phyloP scores from a whole-genome alignment of 2,797 vertebrate species.

The Hirundo rustica region DNA sequence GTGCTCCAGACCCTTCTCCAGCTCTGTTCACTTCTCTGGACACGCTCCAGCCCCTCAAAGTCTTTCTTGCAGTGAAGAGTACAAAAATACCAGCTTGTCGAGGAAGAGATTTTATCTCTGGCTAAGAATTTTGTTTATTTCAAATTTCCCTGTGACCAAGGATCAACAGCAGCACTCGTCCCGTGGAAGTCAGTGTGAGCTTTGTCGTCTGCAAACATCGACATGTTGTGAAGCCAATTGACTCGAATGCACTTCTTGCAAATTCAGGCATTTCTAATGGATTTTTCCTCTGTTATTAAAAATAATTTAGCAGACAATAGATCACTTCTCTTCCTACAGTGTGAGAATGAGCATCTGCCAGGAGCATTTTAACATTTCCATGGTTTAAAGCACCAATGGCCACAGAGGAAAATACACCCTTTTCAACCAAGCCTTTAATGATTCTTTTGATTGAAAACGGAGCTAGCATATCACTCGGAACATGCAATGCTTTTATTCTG shows the following conservation, averaged over 20 bases:
- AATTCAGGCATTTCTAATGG: constrained; percentile 30
- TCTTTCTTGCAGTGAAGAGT: not conserved
- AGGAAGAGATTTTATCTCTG: not conserved
- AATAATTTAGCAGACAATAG: constrained; percentile 42
- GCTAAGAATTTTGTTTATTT: not conserved
- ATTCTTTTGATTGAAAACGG: constrained; percentile 44
- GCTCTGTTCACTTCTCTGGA: rapidly evolving
- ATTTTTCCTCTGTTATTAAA: constrained; percentile 1
- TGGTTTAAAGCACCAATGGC: constrained; percentile 34
- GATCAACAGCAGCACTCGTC: not conserved
- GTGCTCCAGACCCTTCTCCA: not conserved
- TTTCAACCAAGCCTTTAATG: constrained; percentile 30
- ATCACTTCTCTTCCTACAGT: constrained; percentile 4
- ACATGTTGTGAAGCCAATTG: not conserved
- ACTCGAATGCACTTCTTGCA: not conserved
- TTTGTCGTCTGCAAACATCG: not conserved
- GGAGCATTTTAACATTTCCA: constrained; percentile 36
- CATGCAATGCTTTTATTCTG: constrained; percentile 43
- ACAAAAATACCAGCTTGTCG: not conserved
- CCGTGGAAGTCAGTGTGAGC: not conserved
- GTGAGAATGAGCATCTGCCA: constrained; percentile 49
- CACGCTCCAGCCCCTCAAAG: rapidly evolving
- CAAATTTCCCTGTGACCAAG: not conserved
- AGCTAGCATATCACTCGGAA: constrained; percentile 18
- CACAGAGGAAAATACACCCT: constrained; percentile 30